phyloP scores from a whole-genome alignment of 2,113 vertebrate species.

The Cnemophilus loriae region DNA sequence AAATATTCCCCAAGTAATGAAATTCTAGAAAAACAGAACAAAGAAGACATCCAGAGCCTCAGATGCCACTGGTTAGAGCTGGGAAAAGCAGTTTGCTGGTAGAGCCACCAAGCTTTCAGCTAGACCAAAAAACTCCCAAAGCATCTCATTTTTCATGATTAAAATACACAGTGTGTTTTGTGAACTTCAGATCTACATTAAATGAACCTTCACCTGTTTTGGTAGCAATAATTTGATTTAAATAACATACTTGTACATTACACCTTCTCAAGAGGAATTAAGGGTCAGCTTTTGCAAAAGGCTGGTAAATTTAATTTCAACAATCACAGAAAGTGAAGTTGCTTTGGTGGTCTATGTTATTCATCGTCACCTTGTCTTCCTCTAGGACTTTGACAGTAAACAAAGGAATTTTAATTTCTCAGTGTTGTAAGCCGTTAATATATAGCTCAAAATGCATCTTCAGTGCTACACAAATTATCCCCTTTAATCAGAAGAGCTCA shows the following conservation, averaged over 20 bases:
- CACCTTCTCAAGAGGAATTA: neutral
- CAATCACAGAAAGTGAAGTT: neutral
- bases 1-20: neutral
- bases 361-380: neutral
- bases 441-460: neutral
- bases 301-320: neutral
- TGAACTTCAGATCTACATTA: neutral
- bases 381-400: neutral
- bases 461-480: neutral
- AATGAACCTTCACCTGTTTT: neutral
- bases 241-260: neutral
- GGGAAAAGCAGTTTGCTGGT: neutral
- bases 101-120: neutral
- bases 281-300: neutral
- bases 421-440: neutral
- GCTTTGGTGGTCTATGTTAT: neutral
- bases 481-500: neutral
- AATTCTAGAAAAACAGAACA: neutral
- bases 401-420: neutral
- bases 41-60: neutral
- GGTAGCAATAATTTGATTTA: neutral
- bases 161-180: neutral
- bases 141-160: neutral
- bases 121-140: accelerated
- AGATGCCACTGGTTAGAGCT: neutral